These are phyloP conservation scores for Puntigrus tetrazona DNA, from an alignment of 2,113 vertebrate species.

Conservation along the genomic window DNA sequence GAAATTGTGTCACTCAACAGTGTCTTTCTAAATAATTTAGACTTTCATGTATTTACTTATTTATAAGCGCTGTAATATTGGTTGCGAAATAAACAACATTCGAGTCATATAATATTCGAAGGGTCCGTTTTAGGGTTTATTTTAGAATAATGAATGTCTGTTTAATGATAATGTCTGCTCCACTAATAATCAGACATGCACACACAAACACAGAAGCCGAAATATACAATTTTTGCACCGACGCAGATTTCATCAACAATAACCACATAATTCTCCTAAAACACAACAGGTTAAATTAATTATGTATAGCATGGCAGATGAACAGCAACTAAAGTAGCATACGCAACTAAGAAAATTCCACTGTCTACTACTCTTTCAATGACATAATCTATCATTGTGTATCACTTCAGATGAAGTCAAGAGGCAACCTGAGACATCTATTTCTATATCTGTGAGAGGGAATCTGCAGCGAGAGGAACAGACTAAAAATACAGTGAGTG, in stretches of 20 bases:
- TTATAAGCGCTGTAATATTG: neutral
- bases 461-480: constrained; percentile 57
- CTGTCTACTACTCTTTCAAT: neutral
- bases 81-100: neutral
- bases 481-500: constrained; percentile 75
- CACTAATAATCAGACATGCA: constrained; percentile 23
- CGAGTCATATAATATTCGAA: neutral
- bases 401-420: constrained; percentile 20
- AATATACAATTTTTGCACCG: neutral
- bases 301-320: neutral
- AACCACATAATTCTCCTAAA: neutral
- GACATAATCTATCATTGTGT: neutral
- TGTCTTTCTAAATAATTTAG: neutral
- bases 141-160: neutral
- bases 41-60: neutral
- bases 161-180: constrained; percentile 53
- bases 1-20: neutral
- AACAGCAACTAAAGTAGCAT: neutral
- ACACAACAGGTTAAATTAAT: neutral
- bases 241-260: constrained; percentile 2
- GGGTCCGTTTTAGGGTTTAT: neutral
- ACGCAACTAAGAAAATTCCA: neutral
- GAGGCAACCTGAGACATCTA: neutral
- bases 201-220: constrained; percentile 17
- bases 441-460: constrained; percentile 32